These are phyloP conservation scores for Macaca nemestrina DNA, from an alignment of 2,113 vertebrate species.

Conservation along the genomic window DNA sequence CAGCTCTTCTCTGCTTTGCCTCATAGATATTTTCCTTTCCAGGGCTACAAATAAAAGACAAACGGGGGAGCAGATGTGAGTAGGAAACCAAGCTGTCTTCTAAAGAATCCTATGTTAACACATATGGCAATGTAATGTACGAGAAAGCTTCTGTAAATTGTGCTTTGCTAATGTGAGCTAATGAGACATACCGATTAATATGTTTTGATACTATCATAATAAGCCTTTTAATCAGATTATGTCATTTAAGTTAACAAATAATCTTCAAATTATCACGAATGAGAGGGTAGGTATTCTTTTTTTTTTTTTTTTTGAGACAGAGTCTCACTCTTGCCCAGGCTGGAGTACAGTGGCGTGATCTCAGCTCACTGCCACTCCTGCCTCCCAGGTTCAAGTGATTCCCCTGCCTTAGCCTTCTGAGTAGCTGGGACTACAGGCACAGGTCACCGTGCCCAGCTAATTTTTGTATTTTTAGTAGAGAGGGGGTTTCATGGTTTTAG, in stretches of 20 bases:
- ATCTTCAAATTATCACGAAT: not conserved
- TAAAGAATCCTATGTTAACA: not conserved
- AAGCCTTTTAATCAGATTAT: not conserved
- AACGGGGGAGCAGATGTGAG: conserved; percentile 61
- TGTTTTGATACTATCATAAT: not conserved
- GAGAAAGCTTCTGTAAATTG: not conserved
- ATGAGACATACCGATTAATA: not conserved
- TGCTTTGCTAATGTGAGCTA: not conserved
- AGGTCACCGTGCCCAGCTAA: too few species aligned
- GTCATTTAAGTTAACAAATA: not conserved
- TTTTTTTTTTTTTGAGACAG: not conserved
- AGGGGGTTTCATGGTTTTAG: too few species aligned
- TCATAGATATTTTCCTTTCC: conserved; percentile 98
- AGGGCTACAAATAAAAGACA: conserved; percentile 88
- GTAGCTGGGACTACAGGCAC: too few species aligned
- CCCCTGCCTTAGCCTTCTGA: too few species aligned
- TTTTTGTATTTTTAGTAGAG: too few species aligned
- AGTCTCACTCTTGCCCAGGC: too few species aligned
- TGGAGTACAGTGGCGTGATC: too few species aligned
- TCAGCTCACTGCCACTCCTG: too few species aligned
- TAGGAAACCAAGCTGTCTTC: not conserved
- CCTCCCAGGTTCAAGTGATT: too few species aligned
- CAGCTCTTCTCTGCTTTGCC: conserved; percentile 98
- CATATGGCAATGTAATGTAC: fast-evolving
- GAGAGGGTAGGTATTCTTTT: not conserved